These are phyloP conservation scores for Pogonocichla stellata DNA, from an alignment of 2,113 vertebrate genomes.

Conservation along the genomic window DNA sequence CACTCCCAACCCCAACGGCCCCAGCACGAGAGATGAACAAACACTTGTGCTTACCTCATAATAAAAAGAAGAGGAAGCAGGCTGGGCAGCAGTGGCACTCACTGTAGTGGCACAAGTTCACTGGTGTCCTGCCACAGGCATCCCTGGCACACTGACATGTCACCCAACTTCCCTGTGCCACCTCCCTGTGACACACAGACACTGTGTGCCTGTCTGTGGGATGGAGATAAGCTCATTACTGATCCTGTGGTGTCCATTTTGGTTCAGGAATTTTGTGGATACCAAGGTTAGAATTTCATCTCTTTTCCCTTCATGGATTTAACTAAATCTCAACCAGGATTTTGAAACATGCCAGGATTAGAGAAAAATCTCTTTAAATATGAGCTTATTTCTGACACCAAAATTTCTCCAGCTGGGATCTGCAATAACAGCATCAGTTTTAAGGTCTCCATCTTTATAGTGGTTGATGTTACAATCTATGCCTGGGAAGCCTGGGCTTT, in stretches of 20 bases:
- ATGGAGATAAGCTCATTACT: background rate
- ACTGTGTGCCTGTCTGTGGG: background rate
- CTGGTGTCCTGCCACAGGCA: background rate
- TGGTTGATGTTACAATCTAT: background rate
- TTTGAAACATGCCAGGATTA: slow-evolving; percentile 4
- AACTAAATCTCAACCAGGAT: slow-evolving; percentile 37
- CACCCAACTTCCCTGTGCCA: background rate
- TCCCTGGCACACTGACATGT: accelerated
- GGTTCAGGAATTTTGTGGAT: background rate
- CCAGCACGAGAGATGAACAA: accelerated
- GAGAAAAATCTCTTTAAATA: slow-evolving; percentile 23
- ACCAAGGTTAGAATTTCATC: background rate
- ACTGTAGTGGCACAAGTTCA: accelerated
- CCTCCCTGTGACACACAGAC: background rate
- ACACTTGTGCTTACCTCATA: background rate
- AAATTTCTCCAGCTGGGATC: slow-evolving; percentile 1
- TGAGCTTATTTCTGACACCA: background rate
- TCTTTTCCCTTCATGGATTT: slow-evolving; percentile 19
- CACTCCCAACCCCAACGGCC: background rate
- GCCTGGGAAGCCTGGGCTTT: background rate
- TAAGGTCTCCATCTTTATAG: background rate
- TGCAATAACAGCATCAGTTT: background rate
- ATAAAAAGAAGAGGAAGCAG: background rate
- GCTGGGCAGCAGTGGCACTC: background rate
- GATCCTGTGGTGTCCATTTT: background rate